Evolutionary conservation across 2,888 invertebrate genomes (phyloP).

Genomic region (Chromoteleia sp.): DNA sequence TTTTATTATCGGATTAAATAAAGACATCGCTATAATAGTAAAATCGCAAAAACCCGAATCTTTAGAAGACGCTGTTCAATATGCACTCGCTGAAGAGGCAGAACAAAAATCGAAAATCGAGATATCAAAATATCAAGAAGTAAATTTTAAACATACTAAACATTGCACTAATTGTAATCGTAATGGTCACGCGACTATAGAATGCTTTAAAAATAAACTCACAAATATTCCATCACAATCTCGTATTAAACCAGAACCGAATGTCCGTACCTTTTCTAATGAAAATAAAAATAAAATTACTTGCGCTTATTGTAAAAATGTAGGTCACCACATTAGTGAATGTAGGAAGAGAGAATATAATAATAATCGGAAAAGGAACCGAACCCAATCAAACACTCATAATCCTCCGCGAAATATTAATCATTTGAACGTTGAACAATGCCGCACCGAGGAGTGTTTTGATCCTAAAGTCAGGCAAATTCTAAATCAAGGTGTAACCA

Average conservation of each 20-base stretch:
- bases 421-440: constrained; percentile 46
- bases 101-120: constrained; percentile 71
- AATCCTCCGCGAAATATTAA: constrained; percentile 7
- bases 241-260: not conserved
- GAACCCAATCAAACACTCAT: constrained; percentile 46
- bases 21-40: constrained; percentile 75
- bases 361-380: constrained; percentile 45
- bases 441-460: constrained; percentile 16
- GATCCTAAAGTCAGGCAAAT: not conserved
- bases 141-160: not conserved
- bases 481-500: constrained; percentile 7
- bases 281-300: constrained; percentile 25
- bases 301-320: constrained; percentile 59
- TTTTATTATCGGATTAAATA: constrained; percentile 75
- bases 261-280: not conserved
- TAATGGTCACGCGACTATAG: constrained; percentile 6
- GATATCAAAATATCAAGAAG: constrained; percentile 38
- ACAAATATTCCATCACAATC: not conserved
- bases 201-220: not conserved
- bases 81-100: constrained; percentile 74
- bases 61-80: constrained; percentile 75
- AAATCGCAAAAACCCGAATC: constrained; percentile 75
- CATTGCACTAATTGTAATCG: constrained; percentile 5
- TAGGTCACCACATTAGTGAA: constrained; percentile 41
- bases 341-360: constrained; percentile 55